These are phyloP conservation scores for Chelon auratus DNA, from an alignment of 2,797 vertebrate genomes.

Conservation along the genomic window DNA sequence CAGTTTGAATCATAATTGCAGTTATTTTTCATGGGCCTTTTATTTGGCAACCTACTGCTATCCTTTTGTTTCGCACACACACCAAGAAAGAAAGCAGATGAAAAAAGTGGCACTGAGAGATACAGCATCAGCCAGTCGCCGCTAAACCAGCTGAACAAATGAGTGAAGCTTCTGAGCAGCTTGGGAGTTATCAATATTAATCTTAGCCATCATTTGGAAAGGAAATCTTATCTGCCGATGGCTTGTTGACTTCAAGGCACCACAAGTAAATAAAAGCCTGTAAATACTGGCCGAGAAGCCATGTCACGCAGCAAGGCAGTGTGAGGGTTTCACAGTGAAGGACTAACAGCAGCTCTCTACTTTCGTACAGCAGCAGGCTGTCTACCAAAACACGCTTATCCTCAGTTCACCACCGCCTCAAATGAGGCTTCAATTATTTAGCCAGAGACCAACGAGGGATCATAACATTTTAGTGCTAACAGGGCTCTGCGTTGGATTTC, in stretches of 20 bases:
- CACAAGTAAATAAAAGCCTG: conserved; percentile 34
- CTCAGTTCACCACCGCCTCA: conserved; percentile 44
- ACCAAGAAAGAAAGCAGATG: background rate
- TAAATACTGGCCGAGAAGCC: conserved; percentile 37
- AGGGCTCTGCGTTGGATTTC: background rate
- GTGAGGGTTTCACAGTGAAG: conserved; percentile 28
- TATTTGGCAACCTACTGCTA: conserved; percentile 1
- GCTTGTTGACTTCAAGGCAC: conserved; percentile 43
- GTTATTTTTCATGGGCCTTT: conserved; percentile 7
- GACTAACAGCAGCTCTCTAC: conserved; percentile 33
- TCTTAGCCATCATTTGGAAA: conserved; percentile 21
- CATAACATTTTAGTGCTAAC: conserved; percentile 28
- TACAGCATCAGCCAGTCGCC: background rate
- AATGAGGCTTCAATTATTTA: conserved; percentile 66
- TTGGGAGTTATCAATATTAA: conserved; percentile 40
- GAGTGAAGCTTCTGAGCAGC: conserved; percentile 22
- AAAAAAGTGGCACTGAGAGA: conserved; percentile 3
- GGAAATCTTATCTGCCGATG: conserved; percentile 23
- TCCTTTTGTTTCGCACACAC: background rate
- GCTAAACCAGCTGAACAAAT: conserved; percentile 24
- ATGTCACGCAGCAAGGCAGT: conserved; percentile 16
- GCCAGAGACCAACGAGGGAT: conserved; percentile 40
- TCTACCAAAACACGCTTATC: conserved; percentile 53
- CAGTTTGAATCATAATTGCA: conserved; percentile 12
- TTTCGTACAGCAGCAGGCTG: conserved; percentile 55